Conservation (phyloP, 2,797 vertebrate species). For the Delichon dasypus region DNA sequence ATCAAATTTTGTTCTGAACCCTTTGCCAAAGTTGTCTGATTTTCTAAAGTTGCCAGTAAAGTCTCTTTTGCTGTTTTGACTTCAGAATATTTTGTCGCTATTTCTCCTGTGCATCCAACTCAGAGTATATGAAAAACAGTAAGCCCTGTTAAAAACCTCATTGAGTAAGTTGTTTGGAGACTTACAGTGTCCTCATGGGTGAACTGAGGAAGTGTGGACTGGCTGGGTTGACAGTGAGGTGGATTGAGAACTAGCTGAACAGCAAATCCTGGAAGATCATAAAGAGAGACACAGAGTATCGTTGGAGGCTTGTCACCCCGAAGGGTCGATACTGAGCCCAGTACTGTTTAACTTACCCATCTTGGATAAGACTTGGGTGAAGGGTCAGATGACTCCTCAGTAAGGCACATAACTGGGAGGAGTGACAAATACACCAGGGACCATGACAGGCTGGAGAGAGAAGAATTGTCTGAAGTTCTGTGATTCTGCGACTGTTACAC, state of each 20-base stretch:
- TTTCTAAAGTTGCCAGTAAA: too few species aligned
- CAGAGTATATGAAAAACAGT: background rate
- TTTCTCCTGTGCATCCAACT: background rate
- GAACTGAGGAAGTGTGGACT: background rate
- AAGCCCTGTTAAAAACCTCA: rapidly evolving
- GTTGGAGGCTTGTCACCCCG: background rate
- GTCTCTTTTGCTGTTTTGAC: background rate
- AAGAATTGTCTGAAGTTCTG: background rate
- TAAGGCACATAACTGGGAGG: background rate
- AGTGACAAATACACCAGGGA: background rate
- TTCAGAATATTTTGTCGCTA: background rate
- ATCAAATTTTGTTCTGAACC: too few species aligned
- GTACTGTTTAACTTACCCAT: background rate
- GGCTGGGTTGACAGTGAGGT: background rate
- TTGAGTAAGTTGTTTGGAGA: too few species aligned
- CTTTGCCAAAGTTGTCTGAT: too few species aligned
- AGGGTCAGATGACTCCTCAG: too few species aligned
- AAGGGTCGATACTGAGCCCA: too few species aligned
- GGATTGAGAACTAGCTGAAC: background rate
- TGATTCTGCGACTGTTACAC: background rate
- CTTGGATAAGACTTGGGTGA: background rate
- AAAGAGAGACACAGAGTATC: background rate
- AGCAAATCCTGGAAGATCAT: background rate
- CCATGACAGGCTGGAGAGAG: background rate
- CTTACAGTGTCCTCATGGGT: background rate